Evolutionary conservation across 2,797 vertebrate genomes (phyloP).

Genomic region (Leptoclinus maculatus): DNA sequence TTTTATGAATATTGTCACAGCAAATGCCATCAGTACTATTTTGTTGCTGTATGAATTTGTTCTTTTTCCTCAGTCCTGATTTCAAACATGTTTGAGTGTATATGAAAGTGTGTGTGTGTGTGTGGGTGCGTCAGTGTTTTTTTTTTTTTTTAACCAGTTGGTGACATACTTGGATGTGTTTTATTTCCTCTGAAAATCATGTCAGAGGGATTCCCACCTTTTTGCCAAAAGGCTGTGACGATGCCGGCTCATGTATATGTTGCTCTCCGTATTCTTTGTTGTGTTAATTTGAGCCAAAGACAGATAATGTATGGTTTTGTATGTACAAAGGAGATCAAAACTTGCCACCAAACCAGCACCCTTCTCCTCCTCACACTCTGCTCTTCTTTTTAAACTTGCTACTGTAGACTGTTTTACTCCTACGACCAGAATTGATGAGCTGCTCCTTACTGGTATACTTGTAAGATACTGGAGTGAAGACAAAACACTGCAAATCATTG

Average conservation of each 20-base stretch:
- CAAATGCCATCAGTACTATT: conserved; percentile 63
- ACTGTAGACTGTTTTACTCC: conserved; percentile 79
- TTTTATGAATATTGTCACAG: conserved; percentile 69
- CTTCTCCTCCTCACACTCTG: conserved; percentile 29
- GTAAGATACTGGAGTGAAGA: conserved; percentile 70
- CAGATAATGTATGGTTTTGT: conserved; percentile 43
- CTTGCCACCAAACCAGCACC: conserved; percentile 68
- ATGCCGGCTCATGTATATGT: conserved; percentile 43
- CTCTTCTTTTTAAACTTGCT: conserved; percentile 64
- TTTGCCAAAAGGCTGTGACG: conserved; percentile 52
- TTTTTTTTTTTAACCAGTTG: not conserved
- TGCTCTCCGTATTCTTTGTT: conserved; percentile 44
- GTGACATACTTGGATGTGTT: conserved; percentile 50
- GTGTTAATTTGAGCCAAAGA: conserved; percentile 78
- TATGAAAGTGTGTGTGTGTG: conserved; percentile 5
- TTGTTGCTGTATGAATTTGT: conserved; percentile 53
- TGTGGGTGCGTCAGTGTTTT: conserved; percentile 21
- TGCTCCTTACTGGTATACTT: conserved; percentile 70
- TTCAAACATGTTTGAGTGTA: conserved; percentile 42
- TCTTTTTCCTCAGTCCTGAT: conserved; percentile 56
- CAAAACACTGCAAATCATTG: conserved; percentile 72
- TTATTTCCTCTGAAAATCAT: conserved; percentile 41
- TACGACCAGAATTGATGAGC: conserved; percentile 75
- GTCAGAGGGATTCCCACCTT: conserved; percentile 33
- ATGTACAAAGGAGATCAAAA: conserved; percentile 54